Percentiles rank a stretch among this genome's conserved stretches.
Conservation (phyloP, 2,113 vertebrate species). For the Microtus richardsoni region DNA sequence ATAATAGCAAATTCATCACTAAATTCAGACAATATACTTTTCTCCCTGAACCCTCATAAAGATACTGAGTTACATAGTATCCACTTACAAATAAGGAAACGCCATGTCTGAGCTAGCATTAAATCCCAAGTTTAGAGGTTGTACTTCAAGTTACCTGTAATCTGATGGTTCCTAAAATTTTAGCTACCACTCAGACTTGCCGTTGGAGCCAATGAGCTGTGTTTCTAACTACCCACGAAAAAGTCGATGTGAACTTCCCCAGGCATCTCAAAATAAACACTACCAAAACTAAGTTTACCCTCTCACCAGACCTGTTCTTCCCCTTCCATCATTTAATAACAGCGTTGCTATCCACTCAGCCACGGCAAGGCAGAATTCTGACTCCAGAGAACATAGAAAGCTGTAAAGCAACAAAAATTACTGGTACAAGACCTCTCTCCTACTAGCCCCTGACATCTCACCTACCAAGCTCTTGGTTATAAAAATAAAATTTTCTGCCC, state of each 20-base stretch:
- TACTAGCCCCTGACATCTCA: background rate
- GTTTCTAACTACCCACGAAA: conserved; percentile 22
- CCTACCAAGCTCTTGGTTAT: background rate
- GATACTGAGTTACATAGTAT: conserved; percentile 38
- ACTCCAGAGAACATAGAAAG: background rate
- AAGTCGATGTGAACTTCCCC: background rate
- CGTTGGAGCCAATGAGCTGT: conserved; percentile 19
- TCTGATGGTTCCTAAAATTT: conserved; percentile 50
- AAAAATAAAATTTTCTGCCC: background rate
- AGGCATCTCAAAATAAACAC: conserved; percentile 40
- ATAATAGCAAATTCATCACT: conserved; percentile 33
- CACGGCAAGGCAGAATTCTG: background rate
- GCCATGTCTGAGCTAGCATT: conserved; percentile 13
- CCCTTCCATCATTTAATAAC: conserved; percentile 31
- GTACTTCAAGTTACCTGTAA: conserved; percentile 13
- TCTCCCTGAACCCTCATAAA: conserved; percentile 43
- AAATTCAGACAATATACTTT: background rate
- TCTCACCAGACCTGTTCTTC: conserved; percentile 53
- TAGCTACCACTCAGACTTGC: conserved; percentile 19
- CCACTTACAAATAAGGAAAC: conserved; percentile 20
- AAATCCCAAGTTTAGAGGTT: conserved; percentile 38
- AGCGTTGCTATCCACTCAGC: background rate
- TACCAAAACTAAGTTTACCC: conserved; percentile 27
- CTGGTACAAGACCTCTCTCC: background rate
- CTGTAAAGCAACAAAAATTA: conserved; percentile 25